Evolutionary conservation across 1,140 invertebrate genomes (phyloP), one percentile per base, ranked within the genome.

Genomic region (Diploscapter pachys): DNA sequence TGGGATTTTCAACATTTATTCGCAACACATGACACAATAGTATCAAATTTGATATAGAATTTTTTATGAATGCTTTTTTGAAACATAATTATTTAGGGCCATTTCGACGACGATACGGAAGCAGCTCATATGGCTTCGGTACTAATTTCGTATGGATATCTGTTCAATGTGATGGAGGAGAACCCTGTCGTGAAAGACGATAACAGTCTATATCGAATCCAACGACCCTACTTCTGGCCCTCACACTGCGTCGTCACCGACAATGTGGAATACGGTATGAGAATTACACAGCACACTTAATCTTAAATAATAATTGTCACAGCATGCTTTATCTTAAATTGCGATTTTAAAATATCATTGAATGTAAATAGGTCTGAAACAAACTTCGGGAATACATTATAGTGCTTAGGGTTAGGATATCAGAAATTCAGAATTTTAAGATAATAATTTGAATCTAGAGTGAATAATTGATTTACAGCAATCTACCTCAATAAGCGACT

Each of bases 171-270:
- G 50, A 83, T 85, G 63, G 82, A 83, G 62, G 75, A 85, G 9
- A 67, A 75, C 13, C 48, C 63, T 50, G 62, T 48, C 13, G 55
- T 83, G 3, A 77, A 79, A 61, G 83, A 85, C 51, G 84, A 85
- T 53, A 84, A 84, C 62, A 85, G 84, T 3, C 80, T 85, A 3
- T 85, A 85, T 75, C 78, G 83, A 64, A 63, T 86, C 52, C 83
- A 85, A 74, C 63, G 85, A 56, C 83, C 83, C 8, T 85, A 85
- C 63, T 85, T 86, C 69, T 85, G 83, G 83, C 85, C 83, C 49
- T 86, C 84, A 5, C 82, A 86, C 69, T 78, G 81, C 48, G 74
- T 73, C 69, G 80, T 83, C 52, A 74, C 82, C 4, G 85, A 86
- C 59, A 85, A 86, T 68, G 84, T 85, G 4, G 83, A 85, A 74